Evolutionary conservation across 2,888 invertebrate species (phyloP).

Genomic region (Drosophila macrothrix): DNA sequence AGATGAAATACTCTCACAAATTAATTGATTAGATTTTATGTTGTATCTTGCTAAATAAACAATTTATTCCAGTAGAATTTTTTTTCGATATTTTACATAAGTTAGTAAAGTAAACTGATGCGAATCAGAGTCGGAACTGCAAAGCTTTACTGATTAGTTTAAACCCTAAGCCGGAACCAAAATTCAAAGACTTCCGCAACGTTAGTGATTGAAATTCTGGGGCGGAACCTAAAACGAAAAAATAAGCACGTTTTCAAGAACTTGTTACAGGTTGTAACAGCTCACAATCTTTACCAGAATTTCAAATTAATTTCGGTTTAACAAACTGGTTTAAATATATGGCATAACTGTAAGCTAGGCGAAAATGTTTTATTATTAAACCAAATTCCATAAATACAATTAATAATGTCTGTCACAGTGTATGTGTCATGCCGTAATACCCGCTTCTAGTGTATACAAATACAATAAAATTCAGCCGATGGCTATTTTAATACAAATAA

Average conservation of each 20-base stretch:
- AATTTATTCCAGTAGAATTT: neutral
- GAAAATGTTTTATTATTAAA: neutral
- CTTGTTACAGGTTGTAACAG: neutral
- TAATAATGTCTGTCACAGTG: neutral
- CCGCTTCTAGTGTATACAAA: constrained; percentile 12
- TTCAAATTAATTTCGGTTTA: neutral
- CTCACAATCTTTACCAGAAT: neutral
- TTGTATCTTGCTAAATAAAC: neutral
- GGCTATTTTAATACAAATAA: constrained; percentile 40
- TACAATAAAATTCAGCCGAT: constrained; percentile 19
- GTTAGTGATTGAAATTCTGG: neutral
- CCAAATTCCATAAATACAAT: neutral
- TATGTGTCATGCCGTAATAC: neutral
- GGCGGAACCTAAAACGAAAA: neutral
- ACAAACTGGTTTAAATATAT: neutral
- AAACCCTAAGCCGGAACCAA: no score
- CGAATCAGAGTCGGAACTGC: neutral
- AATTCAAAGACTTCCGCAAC: neutral
- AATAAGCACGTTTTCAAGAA: neutral
- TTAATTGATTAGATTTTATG: neutral
- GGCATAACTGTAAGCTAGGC: neutral
- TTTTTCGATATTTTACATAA: neutral
- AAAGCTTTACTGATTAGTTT: neutral
- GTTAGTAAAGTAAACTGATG: neutral
- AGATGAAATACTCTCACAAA: neutral